Evolutionary conservation across 2,797 vertebrate genomes (phyloP).

Genomic region (Notolepis coatsorum): DNA sequence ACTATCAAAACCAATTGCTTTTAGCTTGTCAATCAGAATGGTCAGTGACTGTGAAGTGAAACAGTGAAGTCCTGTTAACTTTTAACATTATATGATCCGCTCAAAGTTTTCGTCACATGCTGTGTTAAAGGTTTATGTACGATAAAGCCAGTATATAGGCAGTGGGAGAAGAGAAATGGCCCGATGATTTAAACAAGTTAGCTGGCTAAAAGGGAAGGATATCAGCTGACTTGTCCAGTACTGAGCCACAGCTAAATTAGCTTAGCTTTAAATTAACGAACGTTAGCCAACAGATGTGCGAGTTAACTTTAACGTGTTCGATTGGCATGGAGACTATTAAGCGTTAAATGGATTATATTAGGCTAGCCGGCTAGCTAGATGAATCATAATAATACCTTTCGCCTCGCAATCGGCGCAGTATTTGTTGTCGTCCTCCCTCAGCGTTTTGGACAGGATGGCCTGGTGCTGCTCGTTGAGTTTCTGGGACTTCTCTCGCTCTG

Average conservation of each 20-base stretch:
- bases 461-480: slow-evolving; percentile 99
- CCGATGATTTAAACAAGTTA: slow-evolving; percentile 51
- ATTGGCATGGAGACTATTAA: background rate
- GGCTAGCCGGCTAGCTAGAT: background rate
- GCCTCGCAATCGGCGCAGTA: slow-evolving; percentile 99
- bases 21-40: too few species aligned
- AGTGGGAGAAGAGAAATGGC: too few species aligned
- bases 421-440: slow-evolving; percentile 98
- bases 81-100: too few species aligned
- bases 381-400: slow-evolving; percentile 83
- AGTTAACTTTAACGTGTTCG: background rate
- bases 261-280: slow-evolving; percentile 12
- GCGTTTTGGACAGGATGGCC: slow-evolving; percentile 96
- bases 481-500: slow-evolving; percentile 96
- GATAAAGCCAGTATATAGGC: too few species aligned
- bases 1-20: too few species aligned
- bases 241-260: slow-evolving; percentile 42
- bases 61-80: too few species aligned
- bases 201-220: slow-evolving; percentile 55
- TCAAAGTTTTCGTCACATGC: too few species aligned
- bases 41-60: too few species aligned
- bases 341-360: background rate
- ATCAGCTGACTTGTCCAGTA: slow-evolving; percentile 69
- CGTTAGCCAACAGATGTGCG: background rate
- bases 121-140: too few species aligned